Evolutionary conservation across 1,140 invertebrate species (phyloP), one percentile per base, ranked within the genome.

Genomic region (Meloidogyne chitwoodi): DNA sequence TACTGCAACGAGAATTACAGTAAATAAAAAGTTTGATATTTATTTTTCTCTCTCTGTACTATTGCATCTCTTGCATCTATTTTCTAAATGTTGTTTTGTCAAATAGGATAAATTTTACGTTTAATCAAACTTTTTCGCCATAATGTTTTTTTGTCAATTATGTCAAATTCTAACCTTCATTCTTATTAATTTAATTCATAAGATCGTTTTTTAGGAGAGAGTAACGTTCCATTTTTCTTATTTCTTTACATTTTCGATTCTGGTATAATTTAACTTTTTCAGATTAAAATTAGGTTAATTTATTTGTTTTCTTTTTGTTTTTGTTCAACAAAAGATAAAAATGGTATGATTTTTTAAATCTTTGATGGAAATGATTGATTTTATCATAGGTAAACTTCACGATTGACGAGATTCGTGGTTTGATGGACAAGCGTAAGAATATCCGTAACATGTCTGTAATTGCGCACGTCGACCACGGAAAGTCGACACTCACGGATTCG

Each of bases 361-460:
- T 41, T 6, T 11, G 14, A 16, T 69, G 56, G 2, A 27, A 38
- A 70, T 41, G 24, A 61, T 56, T 56, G 24, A 41, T 22, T 10
- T 6, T 11, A 2, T 56, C n/a, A n/a, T 38, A 63, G 96, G 96
- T 99, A 91, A 99, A 99, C 92, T 99, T 99, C 89, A 99, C 96
- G 72, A 93, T 99, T 91, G 96, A 98, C 91, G 95, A 99, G 91
- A 99, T 99, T 91, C 93, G 96, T 91, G 90, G 86, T 88, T 94
- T 99, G 92, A 99, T 99, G 96, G 95, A 99, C 93, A 95, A 95
- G 88, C 98, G 98, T 91, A 91, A 91, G 90, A 99, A 99, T 88
- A 99, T 99, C 90, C 92, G 97, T 88, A 99, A 99, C 90, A 99
- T 99, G 96, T 99, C 96, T 88, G 97, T 99, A 89, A 99, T 99